Base-by-base conservation (phyloP, 2,113 vertebrate species). In the Pyxicephalus adspersus region DNA sequence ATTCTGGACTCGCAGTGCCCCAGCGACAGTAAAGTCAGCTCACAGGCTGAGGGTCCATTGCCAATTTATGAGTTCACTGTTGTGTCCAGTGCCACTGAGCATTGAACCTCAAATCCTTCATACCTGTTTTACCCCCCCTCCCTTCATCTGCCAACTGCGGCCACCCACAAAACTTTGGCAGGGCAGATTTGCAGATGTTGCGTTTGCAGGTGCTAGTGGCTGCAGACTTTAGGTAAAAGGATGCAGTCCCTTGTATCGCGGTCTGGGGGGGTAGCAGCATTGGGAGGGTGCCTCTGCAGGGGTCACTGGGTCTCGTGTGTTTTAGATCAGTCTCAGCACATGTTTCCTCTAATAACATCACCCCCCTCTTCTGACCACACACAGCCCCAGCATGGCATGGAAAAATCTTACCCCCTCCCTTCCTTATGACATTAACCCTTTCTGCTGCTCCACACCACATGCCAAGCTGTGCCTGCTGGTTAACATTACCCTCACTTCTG, bases 161-260 rank as follows among this genome's bases (percentile, higher is more conserved):
- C 68, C 79, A 81, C 79, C 73, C 79, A 81, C 45, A 45, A 63
- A 28, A 34, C 31, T 23, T 60, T 81, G 79, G 79, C 79, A 80
- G 38, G 57, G 18, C 45, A 26, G n/a, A 17, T 3, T 15, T 73
- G 20, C 79, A 81, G 79, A 81, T 81, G 79, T 81, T 81, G 60
- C 26, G 61, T 38, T 71, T 66, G 22, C 66, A 72, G 67, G 66
- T 80, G 77, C n/a, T 31, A 64, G 28, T 22, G 29, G 64, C n/a
- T 11, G 76, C 11, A 20, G 25, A 15, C 18, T 60, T 34, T 13
- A 15, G 34, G 6, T 15, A 5, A 34, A 54, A 23, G 64, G 54
- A n/a, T 18, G 31, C 18, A 3, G 29, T 34, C 51, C 34, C 22
- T 38, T 65, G 60, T 64, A 63, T 31, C 23, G 26, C 26, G 17